Conservation (phyloP, 2,113 vertebrate species). For the Epinephelus lanceolatus region DNA sequence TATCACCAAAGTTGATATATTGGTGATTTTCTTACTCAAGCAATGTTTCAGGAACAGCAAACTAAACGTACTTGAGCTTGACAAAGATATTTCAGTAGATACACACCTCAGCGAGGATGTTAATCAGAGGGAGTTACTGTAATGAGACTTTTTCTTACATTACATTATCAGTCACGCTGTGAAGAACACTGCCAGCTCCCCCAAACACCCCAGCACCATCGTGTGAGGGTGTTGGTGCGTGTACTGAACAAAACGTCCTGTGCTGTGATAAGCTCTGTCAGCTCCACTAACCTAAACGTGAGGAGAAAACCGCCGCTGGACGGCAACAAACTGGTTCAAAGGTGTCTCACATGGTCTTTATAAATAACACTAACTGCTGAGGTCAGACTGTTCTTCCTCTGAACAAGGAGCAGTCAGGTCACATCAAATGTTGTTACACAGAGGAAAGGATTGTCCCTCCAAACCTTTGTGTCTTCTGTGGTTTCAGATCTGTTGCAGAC, state of each 20-base stretch:
- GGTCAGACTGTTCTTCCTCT: neutral
- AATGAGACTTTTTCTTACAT: neutral
- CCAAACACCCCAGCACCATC: neutral
- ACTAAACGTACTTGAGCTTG: neutral
- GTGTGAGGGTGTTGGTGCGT: neutral
- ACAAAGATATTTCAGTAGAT: neutral
- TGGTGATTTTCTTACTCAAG: neutral
- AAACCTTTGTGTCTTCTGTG: too few species aligned
- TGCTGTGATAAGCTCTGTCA: slow-evolving; percentile 16
- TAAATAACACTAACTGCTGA: neutral
- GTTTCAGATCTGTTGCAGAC: too few species aligned
- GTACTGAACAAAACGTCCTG: slow-evolving; percentile 44
- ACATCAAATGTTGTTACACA: neutral
- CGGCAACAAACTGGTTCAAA: too few species aligned
- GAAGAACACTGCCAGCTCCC: neutral
- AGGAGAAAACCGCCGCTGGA: neutral
- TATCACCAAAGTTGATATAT: too few species aligned
- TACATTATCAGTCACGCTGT: neutral
- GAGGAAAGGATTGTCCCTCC: neutral
- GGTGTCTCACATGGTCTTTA: neutral
- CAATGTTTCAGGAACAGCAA: neutral
- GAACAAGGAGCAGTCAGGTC: neutral
- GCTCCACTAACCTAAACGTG: neutral
- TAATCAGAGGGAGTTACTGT: neutral
- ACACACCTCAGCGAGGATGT: too few species aligned